phyloP scores from a whole-genome alignment of 2,888 invertebrate genomes.

The Cistogaster globosa region DNA sequence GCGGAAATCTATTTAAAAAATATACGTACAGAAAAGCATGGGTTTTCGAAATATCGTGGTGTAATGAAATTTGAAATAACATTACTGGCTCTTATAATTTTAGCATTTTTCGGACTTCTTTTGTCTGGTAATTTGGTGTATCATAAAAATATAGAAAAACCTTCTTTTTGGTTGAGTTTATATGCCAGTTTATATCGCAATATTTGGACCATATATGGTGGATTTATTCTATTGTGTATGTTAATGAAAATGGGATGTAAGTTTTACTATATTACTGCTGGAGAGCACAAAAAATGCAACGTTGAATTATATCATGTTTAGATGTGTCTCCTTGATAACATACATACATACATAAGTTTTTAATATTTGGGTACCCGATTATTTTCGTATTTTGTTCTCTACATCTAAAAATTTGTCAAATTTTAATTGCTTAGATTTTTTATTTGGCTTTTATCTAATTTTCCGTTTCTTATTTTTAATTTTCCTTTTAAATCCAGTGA shows the following conservation, averaged over 20 bases:
- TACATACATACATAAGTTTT: too few relatives aligned
- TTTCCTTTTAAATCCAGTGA: too few relatives aligned
- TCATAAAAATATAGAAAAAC: constrained; percentile 76
- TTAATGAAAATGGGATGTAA: constrained; percentile 79
- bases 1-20: constrained; percentile 57
- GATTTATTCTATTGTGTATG: constrained; percentile 76
- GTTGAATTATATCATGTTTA: too few relatives aligned
- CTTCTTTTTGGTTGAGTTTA: constrained; percentile 80
- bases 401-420: too few relatives aligned
- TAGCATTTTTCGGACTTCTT: constrained; percentile 72
- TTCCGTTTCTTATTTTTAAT: too few relatives aligned
- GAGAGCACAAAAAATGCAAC: too few relatives aligned
- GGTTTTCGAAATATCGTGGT: constrained; percentile 62
- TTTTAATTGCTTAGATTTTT: too few relatives aligned
- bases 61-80: constrained; percentile 71
- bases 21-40: constrained; percentile 2
- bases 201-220: constrained; percentile 80
- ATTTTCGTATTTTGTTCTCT: too few relatives aligned
- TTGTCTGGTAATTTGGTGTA: constrained; percentile 79
- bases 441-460: too few relatives aligned
- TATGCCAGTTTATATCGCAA: constrained; percentile 82
- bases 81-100: constrained; percentile 71
- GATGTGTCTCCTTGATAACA: too few relatives aligned
- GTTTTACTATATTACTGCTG: constrained; percentile 45
- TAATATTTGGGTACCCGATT: too few relatives aligned